Evolutionary conservation across 2,888 invertebrate species (phyloP).

Genomic region (Archips crataeganus): DNA sequence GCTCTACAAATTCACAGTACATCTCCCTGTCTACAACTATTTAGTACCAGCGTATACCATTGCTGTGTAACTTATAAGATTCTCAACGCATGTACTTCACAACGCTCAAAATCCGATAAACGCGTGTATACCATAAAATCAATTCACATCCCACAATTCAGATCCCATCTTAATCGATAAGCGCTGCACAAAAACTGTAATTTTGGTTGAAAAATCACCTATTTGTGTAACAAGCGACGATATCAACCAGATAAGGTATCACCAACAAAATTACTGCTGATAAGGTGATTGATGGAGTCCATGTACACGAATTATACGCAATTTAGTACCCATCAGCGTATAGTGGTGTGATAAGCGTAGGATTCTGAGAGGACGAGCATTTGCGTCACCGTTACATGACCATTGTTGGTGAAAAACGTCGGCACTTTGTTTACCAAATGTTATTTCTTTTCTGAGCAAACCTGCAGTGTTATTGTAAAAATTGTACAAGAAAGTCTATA

Average conservation of each 20-base stretch:
- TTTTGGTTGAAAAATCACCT: conserved; percentile 37
- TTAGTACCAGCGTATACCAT: too few species aligned
- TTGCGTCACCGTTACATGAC: background rate
- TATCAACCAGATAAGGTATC: conserved; percentile 36
- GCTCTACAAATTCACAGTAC: too few species aligned
- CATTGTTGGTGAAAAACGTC: background rate
- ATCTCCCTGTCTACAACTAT: too few species aligned
- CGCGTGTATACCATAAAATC: background rate
- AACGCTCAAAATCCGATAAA: background rate
- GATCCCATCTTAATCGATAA: conserved; percentile 33
- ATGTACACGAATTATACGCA: conserved; percentile 46
- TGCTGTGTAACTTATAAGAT: too few species aligned
- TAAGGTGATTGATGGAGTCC: conserved; percentile 44
- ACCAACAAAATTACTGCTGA: conserved; percentile 40
- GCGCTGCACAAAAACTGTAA: conserved; percentile 33
- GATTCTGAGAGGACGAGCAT: background rate
- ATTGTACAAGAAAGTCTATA: too few species aligned
- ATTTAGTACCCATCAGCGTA: conserved; percentile 43
- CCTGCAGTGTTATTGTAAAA: too few species aligned
- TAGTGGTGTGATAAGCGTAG: conserved; percentile 34
- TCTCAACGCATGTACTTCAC: too few species aligned
- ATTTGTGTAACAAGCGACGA: conserved; percentile 38
- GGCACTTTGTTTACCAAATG: background rate
- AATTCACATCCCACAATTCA: background rate
- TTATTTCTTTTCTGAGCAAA: too few species aligned